phyloP scores from a whole-genome alignment of 2,888 invertebrate species.

The Spisula solida region DNA sequence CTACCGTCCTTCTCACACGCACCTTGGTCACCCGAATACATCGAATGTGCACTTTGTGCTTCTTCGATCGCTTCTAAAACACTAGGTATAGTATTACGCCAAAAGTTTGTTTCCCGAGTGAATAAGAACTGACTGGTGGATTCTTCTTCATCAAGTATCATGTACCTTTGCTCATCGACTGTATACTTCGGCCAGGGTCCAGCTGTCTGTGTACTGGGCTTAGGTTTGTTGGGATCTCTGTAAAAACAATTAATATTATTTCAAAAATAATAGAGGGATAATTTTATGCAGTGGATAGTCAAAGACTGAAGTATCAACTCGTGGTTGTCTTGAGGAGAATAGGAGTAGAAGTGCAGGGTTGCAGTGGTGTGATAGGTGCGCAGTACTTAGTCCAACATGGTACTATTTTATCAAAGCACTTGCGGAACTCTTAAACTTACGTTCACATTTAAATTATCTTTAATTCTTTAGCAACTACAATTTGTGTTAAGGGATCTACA shows the following conservation, averaged over 20 bases:
- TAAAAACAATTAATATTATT: neutral
- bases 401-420: no score
- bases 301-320: no score
- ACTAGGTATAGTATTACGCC: constrained; percentile 18
- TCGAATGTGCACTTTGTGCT: neutral
- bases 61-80: constrained; percentile 11
- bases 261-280: neutral
- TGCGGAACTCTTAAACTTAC: no score
- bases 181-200: constrained; percentile 17
- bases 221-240: constrained; percentile 21
- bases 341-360: no score
- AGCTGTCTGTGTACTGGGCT: neutral
- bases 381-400: no score
- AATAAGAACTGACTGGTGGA: neutral
- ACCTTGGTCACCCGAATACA: neutral
- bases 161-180: neutral
- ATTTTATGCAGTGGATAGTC: no score
- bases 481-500: no score
- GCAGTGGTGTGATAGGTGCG: no score
- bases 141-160: constrained; percentile 23
- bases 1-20: constrained; percentile 17
- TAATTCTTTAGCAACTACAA: no score
- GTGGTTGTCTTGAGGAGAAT: no score
- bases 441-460: no score
- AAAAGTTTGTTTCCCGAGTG: constrained; percentile 26